Evolutionary conservation across 2,797 vertebrate genomes (phyloP), one percentile per base, ranked within the genome.

Genomic region (Sebastiscus tertius): DNA sequence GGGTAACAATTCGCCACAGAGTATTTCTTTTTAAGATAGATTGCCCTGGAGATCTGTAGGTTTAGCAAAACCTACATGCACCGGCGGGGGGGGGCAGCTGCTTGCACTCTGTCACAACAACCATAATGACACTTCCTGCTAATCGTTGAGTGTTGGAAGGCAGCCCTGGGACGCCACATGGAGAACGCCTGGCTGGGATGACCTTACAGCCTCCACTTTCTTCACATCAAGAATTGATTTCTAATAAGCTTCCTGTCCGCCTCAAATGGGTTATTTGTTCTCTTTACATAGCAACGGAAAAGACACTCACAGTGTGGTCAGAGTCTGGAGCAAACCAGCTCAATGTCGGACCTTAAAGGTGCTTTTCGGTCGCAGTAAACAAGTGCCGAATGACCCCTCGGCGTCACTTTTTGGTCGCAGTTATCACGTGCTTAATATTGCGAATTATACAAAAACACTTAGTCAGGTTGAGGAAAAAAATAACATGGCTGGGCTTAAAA

Each of bases 31-130:
- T 79, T 12, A 26, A 80, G 62, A 81, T 8, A 63, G 66, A 82
- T 62, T 75, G 54, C 70, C 71, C 77, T 5, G 59, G 85, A 89
- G 87, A 85, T 83, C 79, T 56, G 70, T 61, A 58, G 69, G 63
- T 81, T 79, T 79, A 67, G 62, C 9, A 59, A 6, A 5, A 81
- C 36, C 71, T 18, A 65, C 42, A 36, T 16, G 33, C 49, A 13
- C 39, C 79, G 22, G 69, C 6, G 16, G 26, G 14, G 10, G 29
- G 39, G 39, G 46, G 46, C 49, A n/a, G 70, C 80, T n/a, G 42
- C 55, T n/a, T 5, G 46, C 60, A 36, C 78, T 77, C 62, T 54
- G 62, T 78, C 82, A 74, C 66, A 67, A 65, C 80, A n/a, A 18
- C 49, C 20, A 52, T n/a, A n/a, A 20, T n/a, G 65, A 52, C 29